Percentiles rank a stretch among this genome's conserved stretches.
Conservation (phyloP, 2,113 vertebrate genomes). For the Spermophilus dauricus region DNA sequence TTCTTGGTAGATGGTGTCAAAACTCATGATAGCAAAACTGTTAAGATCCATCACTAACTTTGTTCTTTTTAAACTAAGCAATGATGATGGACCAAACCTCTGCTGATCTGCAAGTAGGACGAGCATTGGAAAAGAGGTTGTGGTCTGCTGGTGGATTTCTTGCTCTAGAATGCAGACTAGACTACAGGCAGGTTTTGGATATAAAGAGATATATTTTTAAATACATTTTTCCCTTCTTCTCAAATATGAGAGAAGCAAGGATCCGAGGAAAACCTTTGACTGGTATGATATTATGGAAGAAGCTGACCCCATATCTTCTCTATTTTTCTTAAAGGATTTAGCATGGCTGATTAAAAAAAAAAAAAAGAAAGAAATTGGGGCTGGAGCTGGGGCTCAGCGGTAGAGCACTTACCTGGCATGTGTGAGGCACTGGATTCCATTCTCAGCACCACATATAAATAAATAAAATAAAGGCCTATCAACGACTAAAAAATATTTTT, state of each 20-base stretch:
- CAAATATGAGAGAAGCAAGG: background rate
- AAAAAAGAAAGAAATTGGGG: background rate
- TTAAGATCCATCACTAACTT: background rate
- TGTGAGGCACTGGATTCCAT: too few relatives aligned
- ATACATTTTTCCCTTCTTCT: background rate
- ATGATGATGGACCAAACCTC: background rate
- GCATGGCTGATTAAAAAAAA: background rate
- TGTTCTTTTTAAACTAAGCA: background rate
- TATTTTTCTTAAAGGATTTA: background rate
- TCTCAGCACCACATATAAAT: too few relatives aligned
- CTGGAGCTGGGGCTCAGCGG: too few relatives aligned
- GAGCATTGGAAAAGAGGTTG: background rate
- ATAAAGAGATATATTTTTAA: background rate
- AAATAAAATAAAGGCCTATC: too few relatives aligned
- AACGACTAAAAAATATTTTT: too few relatives aligned
- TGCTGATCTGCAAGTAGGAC: fast-evolving
- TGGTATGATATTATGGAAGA: background rate
- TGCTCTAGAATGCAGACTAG: background rate
- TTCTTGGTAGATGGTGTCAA: background rate
- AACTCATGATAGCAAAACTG: background rate
- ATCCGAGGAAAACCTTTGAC: background rate
- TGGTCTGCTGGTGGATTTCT: background rate
- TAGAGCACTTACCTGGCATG: too few relatives aligned
- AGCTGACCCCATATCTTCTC: background rate
- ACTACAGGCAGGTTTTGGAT: background rate